phyloP scores from a whole-genome alignment of 64 coral and sea anemone genomes.

The Trachythela sp. region DNA sequence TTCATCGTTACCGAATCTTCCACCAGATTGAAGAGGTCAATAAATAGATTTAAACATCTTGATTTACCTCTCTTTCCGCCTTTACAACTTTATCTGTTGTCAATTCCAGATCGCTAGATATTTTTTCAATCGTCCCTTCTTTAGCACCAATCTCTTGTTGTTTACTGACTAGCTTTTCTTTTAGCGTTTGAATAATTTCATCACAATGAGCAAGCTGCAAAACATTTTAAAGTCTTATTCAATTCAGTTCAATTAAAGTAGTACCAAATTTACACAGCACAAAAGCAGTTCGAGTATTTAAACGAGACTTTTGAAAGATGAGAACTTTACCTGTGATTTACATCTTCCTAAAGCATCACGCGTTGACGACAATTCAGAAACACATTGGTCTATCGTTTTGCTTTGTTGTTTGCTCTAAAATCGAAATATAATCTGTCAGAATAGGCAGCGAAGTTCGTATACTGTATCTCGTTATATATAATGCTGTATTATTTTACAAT shows the following conservation, averaged over 20 bases:
- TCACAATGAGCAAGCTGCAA: conserved; percentile 84
- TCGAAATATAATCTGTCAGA: neutral
- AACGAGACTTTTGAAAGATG: no score
- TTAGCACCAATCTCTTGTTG: conserved; percentile 63
- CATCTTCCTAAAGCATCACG: conserved; percentile 75
- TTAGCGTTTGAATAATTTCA: conserved; percentile 79
- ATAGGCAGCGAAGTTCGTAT: neutral
- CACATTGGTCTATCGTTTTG: conserved; percentile 74
- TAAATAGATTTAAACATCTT: neutral
- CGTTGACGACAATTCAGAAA: conserved; percentile 68
- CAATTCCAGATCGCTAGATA: neutral
- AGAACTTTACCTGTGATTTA: conserved; percentile 68
- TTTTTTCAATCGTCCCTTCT: neutral
- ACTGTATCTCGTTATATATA: no score
- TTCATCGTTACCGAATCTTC: no score
- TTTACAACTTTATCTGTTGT: neutral
- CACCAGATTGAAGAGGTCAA: neutral
- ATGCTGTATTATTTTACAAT: neutral
- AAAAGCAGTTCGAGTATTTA: no score
- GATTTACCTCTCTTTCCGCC: neutral
- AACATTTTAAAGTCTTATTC: neutral
- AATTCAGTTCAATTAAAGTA: no score
- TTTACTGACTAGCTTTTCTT: conserved; percentile 84
- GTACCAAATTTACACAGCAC: neutral
- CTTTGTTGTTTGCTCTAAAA: conserved; percentile 72